These are phyloP conservation scores for Saturnia pavonia DNA, from an alignment of 2,888 invertebrate species.

Conservation along the genomic window DNA sequence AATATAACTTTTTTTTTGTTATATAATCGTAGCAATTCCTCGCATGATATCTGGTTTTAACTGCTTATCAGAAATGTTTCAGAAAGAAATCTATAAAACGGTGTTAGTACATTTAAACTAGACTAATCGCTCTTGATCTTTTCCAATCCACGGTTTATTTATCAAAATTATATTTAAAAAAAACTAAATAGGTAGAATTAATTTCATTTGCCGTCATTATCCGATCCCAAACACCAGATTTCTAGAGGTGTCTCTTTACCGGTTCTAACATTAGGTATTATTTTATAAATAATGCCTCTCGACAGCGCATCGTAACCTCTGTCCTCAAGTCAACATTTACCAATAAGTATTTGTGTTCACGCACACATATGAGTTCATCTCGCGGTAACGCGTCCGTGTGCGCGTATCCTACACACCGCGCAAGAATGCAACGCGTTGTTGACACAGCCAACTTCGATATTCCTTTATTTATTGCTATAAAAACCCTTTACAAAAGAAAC, in stretches of 20 bases:
- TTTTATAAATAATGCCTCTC: conserved; percentile 26
- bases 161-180: no score
- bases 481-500: conserved; percentile 56
- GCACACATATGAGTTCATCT: conserved; percentile 48
- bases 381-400: conserved; percentile 39
- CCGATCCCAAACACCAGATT: background rate
- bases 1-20: no score
- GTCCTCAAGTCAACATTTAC: conserved; percentile 76
- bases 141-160: no score
- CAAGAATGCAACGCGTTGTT: conserved; percentile 81
- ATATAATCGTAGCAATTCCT: no score
- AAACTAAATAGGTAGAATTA: background rate
- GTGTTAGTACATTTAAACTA: no score
- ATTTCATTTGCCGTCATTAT: background rate
- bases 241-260: background rate
- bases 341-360: conserved; percentile 77
- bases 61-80: no score
- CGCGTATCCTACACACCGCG: conserved; percentile 68
- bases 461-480: conserved; percentile 82
- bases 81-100: no score
- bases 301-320: conserved; percentile 40
- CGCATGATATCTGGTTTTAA: no score
- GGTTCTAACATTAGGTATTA: background rate
- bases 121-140: no score
- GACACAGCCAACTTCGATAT: conserved; percentile 81